A percentile compares a stretch with the other conserved stretches of the same genome.
Evolutionary conservation across 1,140 invertebrate species (phyloP).

Genomic region (Nasonia giraulti): DNA sequence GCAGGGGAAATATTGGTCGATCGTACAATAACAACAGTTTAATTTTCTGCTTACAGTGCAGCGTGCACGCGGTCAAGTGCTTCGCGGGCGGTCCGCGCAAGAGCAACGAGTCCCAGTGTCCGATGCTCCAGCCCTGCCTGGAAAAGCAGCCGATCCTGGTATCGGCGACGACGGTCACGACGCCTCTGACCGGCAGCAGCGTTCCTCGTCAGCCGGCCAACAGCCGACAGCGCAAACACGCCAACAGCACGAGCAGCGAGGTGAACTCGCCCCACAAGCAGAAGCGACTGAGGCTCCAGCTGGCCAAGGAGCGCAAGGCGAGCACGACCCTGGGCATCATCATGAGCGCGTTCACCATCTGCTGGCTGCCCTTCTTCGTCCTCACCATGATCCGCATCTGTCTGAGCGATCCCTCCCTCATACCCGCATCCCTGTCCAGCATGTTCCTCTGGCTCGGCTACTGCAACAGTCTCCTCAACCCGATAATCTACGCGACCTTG

Average conservation of each 20-base stretch:
- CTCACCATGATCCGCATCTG: constrained; percentile 91
- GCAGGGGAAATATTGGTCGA: too few species aligned
- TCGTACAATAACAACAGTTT: too few species aligned
- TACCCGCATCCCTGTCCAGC: constrained; percentile 77
- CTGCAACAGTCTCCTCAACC: constrained; percentile 93
- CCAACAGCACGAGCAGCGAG: constrained; percentile 71
- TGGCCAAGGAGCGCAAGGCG: constrained; percentile 94
- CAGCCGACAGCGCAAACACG: constrained; percentile 17
- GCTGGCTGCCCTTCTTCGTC: constrained; percentile 98
- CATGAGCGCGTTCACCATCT: constrained; percentile 96
- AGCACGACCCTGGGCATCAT: constrained; percentile 98
- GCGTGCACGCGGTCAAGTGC: constrained; percentile 75
- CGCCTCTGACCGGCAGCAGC: background rate
- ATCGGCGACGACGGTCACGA: background rate
- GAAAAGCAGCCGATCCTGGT: constrained; percentile 57
- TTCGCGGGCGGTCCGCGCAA: constrained; percentile 78
- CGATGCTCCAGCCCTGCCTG: constrained; percentile 77
- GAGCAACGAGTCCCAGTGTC: constrained; percentile 84
- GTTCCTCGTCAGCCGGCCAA: background rate
- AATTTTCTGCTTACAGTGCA: constrained; percentile 77
- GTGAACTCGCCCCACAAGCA: constrained; percentile 78
- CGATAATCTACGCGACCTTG: constrained; percentile 93
- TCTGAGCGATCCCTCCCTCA: constrained; percentile 78
- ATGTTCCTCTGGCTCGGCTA: constrained; percentile 94
- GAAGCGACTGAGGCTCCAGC: constrained; percentile 83